Conservation (phyloP, 2,888 invertebrate species). For the Ornithoptera alexandrae region DNA sequence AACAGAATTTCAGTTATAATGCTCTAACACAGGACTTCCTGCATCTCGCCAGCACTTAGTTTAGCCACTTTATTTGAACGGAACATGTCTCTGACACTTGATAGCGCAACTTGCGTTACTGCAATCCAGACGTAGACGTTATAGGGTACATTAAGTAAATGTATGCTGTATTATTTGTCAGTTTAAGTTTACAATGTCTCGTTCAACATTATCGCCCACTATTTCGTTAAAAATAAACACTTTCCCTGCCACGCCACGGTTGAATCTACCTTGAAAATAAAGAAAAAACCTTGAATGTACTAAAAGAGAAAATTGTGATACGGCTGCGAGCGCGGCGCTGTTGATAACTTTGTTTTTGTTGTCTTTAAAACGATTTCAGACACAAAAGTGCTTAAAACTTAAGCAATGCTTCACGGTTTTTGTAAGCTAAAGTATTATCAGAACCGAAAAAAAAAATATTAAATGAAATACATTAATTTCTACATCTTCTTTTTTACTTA, state of each 20-base stretch:
- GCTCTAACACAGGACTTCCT: constrained; percentile 57
- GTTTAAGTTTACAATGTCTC: constrained; percentile 38
- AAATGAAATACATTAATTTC: too few species aligned
- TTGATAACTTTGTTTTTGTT: constrained; percentile 62
- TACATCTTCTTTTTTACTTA: too few species aligned
- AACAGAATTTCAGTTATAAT: constrained; percentile 46
- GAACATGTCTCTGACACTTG: constrained; percentile 62
- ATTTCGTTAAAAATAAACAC: constrained; percentile 49
- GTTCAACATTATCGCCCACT: constrained; percentile 26
- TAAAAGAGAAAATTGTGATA: constrained; percentile 48
- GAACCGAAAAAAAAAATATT: not conserved
- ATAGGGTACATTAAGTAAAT: constrained; percentile 40
- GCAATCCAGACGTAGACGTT: constrained; percentile 37
- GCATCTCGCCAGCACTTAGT: constrained; percentile 57
- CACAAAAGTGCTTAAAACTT: constrained; percentile 16
- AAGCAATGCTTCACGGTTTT: constrained; percentile 13
- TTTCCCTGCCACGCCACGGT: constrained; percentile 46
- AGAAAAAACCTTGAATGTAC: constrained; percentile 40
- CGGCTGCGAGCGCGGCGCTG: constrained; percentile 45
- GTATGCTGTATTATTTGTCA: constrained; percentile 38
- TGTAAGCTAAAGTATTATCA: not conserved
- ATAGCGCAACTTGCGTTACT: constrained; percentile 63
- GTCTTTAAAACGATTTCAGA: constrained; percentile 37
- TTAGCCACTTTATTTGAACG: constrained; percentile 65
- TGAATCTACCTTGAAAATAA: constrained; percentile 47